These are phyloP conservation scores for Xenus cinereus DNA, from an alignment of 2,113 vertebrate species.

Conservation along the genomic window DNA sequence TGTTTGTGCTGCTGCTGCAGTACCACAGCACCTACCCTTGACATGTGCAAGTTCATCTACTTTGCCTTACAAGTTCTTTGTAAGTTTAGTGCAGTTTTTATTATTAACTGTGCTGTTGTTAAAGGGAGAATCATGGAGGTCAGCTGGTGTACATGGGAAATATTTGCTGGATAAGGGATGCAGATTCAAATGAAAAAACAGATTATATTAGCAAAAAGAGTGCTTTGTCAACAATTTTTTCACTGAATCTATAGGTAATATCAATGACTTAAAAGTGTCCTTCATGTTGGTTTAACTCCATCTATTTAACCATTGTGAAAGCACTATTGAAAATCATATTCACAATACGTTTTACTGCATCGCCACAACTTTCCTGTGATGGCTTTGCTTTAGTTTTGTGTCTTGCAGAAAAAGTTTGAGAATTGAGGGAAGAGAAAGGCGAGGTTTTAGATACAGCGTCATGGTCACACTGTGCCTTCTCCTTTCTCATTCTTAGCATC, in stretches of 20 bases:
- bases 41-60: background rate
- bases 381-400: background rate
- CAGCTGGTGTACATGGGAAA: background rate
- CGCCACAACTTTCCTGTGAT: rapidly evolving
- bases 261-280: background rate
- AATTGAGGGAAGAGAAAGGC: background rate
- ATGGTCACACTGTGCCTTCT: rapidly evolving
- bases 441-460: rapidly evolving
- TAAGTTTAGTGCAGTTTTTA: background rate
- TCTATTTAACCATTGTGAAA: background rate
- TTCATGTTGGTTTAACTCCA: background rate
- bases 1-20: background rate
- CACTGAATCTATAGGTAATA: background rate
- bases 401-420: background rate
- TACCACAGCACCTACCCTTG: background rate
- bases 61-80: background rate
- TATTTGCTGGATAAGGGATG: background rate
- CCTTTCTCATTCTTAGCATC: rapidly evolving
- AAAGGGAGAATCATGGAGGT: background rate
- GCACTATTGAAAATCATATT: rapidly evolving
- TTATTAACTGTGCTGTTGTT: background rate
- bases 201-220: background rate
- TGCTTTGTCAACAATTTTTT: background rate
- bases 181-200: background rate
- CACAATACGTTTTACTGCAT: background rate